phyloP scores from a whole-genome alignment of 2,797 vertebrate genomes.

The Hippocampus kuda region DNA sequence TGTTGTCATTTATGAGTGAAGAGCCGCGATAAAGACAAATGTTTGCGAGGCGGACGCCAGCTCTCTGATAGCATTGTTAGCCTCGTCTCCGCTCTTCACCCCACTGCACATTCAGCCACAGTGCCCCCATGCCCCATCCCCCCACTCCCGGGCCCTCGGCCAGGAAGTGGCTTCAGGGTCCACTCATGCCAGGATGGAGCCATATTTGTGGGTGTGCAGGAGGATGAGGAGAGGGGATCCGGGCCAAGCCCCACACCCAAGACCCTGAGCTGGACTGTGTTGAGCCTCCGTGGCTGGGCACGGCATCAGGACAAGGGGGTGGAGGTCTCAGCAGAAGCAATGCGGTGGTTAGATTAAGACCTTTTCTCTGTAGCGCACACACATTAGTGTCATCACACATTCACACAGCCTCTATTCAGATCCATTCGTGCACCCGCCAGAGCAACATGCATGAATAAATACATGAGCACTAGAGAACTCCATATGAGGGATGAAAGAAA shows the following conservation, averaged over 20 bases:
- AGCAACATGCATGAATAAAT: constrained; percentile 61
- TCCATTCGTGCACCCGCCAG: constrained; percentile 50
- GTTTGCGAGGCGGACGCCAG: constrained; percentile 51
- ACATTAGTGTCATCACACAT: constrained; percentile 39
- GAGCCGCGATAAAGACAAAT: constrained; percentile 60
- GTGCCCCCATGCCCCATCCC: constrained; percentile 42
- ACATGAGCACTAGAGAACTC: constrained; percentile 51
- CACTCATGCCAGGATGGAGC: constrained; percentile 50
- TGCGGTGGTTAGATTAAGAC: constrained; percentile 69
- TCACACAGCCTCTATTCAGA: constrained; percentile 42
- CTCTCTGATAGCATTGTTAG: constrained; percentile 73
- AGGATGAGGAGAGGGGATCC: constrained; percentile 55
- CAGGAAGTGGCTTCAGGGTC: constrained; percentile 56
- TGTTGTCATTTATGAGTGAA: constrained; percentile 53
- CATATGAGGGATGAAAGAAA: constrained; percentile 52
- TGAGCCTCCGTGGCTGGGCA: constrained; percentile 57
- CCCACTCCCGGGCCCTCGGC: constrained; percentile 48
- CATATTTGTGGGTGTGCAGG: constrained; percentile 45
- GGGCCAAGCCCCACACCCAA: constrained; percentile 62
- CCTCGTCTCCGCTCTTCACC: constrained; percentile 69
- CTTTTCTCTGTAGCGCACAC: constrained; percentile 60
- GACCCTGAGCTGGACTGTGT: constrained; percentile 54
- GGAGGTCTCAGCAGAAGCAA: constrained; percentile 58
- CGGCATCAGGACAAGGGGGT: constrained; percentile 46
- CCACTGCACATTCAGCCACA: constrained; percentile 64